Evolutionary conservation across 2,888 invertebrate species (phyloP), one percentile per base, ranked within the genome.

Genomic region (Strigamia crassipes): DNA sequence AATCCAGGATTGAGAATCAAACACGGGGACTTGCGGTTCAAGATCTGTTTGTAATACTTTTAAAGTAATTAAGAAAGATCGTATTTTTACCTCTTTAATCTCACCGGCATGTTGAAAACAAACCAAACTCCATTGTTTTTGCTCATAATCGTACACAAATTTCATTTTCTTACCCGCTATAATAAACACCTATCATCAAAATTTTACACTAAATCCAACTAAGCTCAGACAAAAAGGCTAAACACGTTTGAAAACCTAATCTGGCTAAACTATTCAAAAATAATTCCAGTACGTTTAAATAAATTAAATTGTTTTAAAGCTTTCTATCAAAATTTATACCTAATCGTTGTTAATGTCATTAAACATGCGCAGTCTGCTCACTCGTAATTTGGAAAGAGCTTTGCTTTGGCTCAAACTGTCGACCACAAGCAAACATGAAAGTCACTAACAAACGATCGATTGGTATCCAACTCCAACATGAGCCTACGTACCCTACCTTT

Each of bases 361-460:
- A 73, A 56, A 18, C 73, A 73, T 73, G 73, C 73, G n/a, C 73
- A 73, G 73, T 23, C n/a, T 73, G 73, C 23, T 27, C 15, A 31
- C 9, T 73, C 13, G 31, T 73, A 73, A 73, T 73, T 73, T 73
- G 73, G 31, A 23, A 73, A 12, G 73, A 31, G 73, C 73, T 73
- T 73, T 73, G 73, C 73, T 27, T 27, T 31, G 73, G 31, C 73
- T 73, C 27, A 56, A 56, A 73, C 73, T 31, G 27, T 13, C 23
- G 73, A 73, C 73, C 73, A 73, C 73, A 73, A 31, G 73, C 31
- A 13, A 73, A 73, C 73, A 73, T 73, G 73, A 73, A 73, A 73
- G 73, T 73, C 73, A 73, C 73, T 73, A 66, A 27, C 73, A 73
- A 66, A 73, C 73, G 73, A 73, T 73, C 73, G 73, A 73, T 73